Evolutionary conservation across 2,113 vertebrate genomes (phyloP), one percentile per base, ranked within the genome.

Genomic region (Ardeotis arabs): DNA sequence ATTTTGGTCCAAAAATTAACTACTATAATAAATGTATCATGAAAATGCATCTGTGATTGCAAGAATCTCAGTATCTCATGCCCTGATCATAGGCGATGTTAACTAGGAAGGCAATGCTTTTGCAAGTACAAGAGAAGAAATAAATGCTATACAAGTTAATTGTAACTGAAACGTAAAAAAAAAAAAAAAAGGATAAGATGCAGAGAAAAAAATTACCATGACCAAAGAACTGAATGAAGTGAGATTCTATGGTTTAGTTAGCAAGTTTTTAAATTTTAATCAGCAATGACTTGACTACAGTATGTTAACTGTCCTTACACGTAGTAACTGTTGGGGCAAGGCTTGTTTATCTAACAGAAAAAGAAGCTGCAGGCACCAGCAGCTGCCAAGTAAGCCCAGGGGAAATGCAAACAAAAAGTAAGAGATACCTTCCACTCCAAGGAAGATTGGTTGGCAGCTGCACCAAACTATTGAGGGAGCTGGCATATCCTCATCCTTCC

Each of bases 1-100:
- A 45, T 41, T 82, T 86, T 83, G 39, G 39, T 68, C 21, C 18
- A 52, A 72, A 93, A 95, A 68, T 50, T 41, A 89, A 58, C 28
- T 15, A 25, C 5, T 75, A n/a, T 67, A 14, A 87, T 44, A 78
- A 47, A 58, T 75, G 76, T 72, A 15, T 64, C 5, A 27, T 31
- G 39, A 52, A 85, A 92, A 91, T 18, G 12, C n/a, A 50, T 29
- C 16, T 44, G 25, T 49, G 21, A 45, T 29, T 77, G 17, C 25
- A 93, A 75, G 56, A 67, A 47, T 67, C 66, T 87, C 47, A 18
- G 25, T 37, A 63, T 50, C 31, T 25, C 3, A 2, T 59, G 56
- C 39, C 17, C 50, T 31, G 23, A 87, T 72, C 44, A 50, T 10
- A 78, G 25, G 8, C 50, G 70, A 37, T 23, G 10, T 33, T 69